Conservation (phyloP, 92 coral and sea anemone species). For the Parazoanthus swiftii region DNA sequence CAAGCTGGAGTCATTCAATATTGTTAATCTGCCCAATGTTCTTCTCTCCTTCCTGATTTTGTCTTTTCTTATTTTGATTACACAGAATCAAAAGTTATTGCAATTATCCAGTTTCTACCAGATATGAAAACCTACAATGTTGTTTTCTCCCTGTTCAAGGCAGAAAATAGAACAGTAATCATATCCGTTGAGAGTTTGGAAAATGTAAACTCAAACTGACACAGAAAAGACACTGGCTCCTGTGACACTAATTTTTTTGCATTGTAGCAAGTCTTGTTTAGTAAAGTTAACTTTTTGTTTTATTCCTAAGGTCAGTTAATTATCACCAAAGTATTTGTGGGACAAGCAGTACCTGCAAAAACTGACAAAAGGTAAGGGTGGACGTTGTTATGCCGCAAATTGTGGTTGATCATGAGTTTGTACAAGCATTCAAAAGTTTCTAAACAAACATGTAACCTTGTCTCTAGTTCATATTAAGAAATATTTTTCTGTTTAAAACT, state of each 20-base stretch:
- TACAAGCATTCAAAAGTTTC: too few relatives aligned
- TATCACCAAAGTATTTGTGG: slow-evolving; percentile 89
- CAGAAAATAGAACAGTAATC: too few relatives aligned
- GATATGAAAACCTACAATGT: background rate
- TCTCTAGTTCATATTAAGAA: too few relatives aligned
- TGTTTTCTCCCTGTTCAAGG: background rate
- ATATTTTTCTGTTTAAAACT: too few relatives aligned
- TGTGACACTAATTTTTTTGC: too few relatives aligned
- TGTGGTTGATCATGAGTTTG: too few relatives aligned
- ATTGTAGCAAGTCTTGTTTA: background rate
- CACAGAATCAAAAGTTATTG: background rate
- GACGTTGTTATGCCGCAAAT: background rate
- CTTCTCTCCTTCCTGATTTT: background rate
- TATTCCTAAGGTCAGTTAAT: slow-evolving; percentile 79
- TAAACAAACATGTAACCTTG: too few relatives aligned
- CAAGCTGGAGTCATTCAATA: background rate
- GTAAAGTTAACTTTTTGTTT: background rate
- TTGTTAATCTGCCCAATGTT: background rate
- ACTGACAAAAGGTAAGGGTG: slow-evolving; percentile 55
- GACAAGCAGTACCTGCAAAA: slow-evolving; percentile 71
- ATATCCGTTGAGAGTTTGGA: too few relatives aligned
- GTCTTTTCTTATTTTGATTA: too few relatives aligned
- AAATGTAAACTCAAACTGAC: too few relatives aligned
- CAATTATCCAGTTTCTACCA: background rate
- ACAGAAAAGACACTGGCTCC: too few relatives aligned